phyloP scores from a whole-genome alignment of 2,797 vertebrate species.

The Dermochelys coriacea region DNA sequence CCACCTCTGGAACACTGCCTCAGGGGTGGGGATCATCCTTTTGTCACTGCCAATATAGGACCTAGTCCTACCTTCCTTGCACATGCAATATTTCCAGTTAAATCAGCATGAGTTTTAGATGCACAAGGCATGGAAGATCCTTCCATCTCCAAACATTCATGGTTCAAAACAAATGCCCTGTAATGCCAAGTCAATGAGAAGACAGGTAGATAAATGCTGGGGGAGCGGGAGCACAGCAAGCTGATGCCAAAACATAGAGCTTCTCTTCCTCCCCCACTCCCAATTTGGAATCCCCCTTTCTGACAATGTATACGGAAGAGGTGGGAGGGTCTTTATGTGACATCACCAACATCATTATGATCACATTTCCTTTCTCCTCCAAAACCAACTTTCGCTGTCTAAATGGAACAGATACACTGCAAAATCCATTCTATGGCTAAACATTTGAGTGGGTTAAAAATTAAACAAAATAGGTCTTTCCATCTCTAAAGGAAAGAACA shows the following conservation, averaged over 20 bases:
- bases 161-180: neutral
- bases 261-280: neutral
- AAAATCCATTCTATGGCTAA: neutral
- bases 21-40: neutral
- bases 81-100: neutral
- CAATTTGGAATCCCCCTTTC: fast-evolving
- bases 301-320: neutral
- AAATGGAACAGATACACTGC: neutral
- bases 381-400: neutral
- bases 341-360: neutral
- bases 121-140: neutral
- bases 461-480: neutral
- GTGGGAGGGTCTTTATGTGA: neutral
- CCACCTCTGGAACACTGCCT: neutral
- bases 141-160: neutral
- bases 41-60: neutral
- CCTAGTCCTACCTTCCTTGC: neutral
- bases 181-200: neutral
- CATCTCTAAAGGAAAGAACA: neutral
- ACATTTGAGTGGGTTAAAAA: neutral
- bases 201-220: neutral
- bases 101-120: fast-evolving
- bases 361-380: neutral
- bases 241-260: fast-evolving
- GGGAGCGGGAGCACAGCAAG: neutral